phyloP scores from a whole-genome alignment of 2,113 vertebrate genomes.

The Typhlomys cinereus region DNA sequence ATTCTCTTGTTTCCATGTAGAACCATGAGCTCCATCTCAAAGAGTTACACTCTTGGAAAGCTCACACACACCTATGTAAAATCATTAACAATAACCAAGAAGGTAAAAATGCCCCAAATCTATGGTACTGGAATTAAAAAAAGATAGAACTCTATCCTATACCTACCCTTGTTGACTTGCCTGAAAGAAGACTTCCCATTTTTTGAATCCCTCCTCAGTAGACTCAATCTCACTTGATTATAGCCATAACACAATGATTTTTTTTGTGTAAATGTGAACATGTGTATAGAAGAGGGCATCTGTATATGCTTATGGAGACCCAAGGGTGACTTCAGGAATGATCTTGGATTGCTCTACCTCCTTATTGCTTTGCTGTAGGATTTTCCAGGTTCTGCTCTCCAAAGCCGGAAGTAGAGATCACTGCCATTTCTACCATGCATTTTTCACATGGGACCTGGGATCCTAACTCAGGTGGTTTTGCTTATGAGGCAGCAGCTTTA shows the following conservation, averaged over 20 bases:
- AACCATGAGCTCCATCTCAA: not conserved
- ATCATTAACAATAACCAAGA: conserved; percentile 12
- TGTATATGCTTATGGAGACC: too few species aligned
- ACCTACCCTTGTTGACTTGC: not conserved
- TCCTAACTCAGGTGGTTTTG: too few species aligned
- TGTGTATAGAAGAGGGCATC: too few species aligned
- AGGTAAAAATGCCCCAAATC: not conserved
- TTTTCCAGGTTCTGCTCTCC: too few species aligned
- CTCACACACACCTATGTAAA: not conserved
- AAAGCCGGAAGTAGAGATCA: too few species aligned
- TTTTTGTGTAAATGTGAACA: too few species aligned
- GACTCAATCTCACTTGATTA: not conserved
- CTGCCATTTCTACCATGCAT: too few species aligned
- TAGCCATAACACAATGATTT: not conserved
- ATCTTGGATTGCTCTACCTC: too few species aligned
- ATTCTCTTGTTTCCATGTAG: not conserved
- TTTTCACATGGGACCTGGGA: too few species aligned
- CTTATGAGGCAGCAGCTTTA: too few species aligned
- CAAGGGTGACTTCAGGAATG: too few species aligned
- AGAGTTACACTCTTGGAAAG: not conserved
- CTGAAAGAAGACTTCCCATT: not conserved
- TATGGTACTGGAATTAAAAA: conserved; percentile 7
- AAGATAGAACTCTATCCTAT: not conserved
- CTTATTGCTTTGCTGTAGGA: too few species aligned
- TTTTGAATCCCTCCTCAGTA: not conserved